Evolutionary conservation across 2,888 invertebrate genomes (phyloP).

Genomic region (Mesoligia furuncula): DNA sequence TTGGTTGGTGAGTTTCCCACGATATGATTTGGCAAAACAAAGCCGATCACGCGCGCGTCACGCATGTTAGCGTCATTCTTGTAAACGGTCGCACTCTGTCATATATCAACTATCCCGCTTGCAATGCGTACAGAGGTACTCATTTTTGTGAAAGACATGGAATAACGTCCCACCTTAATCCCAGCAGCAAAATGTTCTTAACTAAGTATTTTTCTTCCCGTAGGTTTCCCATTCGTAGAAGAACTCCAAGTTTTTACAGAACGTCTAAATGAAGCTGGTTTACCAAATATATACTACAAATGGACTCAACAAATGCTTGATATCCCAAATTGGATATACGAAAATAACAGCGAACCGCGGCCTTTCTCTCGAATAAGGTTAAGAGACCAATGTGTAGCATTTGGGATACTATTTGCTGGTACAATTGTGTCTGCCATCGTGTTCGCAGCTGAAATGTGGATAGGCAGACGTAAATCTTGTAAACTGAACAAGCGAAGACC

Average conservation of each 20-base stretch:
- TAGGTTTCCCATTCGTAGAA: conserved; percentile 74
- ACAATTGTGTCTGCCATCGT: conserved; percentile 27
- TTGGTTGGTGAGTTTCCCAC: neutral
- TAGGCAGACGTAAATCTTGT: conserved; percentile 10
- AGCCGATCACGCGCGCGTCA: neutral
- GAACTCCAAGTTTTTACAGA: conserved; percentile 69
- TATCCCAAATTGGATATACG: conserved; percentile 49
- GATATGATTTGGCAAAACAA: neutral
- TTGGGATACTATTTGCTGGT: conserved; percentile 62
- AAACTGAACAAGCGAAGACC: neutral
- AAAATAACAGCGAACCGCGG: conserved; percentile 63
- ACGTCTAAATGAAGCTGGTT: conserved; percentile 74
- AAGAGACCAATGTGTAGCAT: conserved; percentile 69
- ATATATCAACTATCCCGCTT: neutral
- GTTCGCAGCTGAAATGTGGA: conserved; percentile 33
- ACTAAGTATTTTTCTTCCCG: neutral
- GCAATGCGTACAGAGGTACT: neutral
- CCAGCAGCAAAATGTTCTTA: neutral
- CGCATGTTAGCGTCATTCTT: too few species aligned
- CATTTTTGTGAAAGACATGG: neutral
- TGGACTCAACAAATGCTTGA: conserved; percentile 73
- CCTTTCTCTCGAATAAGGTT: conserved; percentile 64
- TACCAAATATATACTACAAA: conserved; percentile 74
- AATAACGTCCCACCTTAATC: neutral
- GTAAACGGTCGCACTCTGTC: too few species aligned